Conservation (phyloP, 2,797 vertebrate genomes). For the Acrossocheilus wenchowensis region DNA sequence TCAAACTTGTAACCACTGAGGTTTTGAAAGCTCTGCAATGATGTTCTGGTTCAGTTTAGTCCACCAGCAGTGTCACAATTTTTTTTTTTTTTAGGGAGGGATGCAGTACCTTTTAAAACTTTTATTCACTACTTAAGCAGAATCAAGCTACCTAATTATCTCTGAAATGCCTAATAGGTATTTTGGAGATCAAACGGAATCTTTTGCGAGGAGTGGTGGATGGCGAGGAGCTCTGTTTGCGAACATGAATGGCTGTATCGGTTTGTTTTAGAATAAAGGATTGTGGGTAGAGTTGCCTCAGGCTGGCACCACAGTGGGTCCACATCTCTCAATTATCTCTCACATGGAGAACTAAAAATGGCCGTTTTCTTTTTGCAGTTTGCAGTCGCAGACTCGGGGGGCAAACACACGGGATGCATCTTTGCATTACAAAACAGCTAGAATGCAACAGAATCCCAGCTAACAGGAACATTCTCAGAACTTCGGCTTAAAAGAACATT, state of each 20-base stretch:
- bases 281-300: slow-evolving; percentile 30
- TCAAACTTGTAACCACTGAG: not conserved
- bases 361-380: not conserved
- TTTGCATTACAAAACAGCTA: not conserved
- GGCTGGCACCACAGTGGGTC: not conserved
- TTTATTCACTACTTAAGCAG: slow-evolving; percentile 35
- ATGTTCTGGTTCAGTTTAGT: not conserved
- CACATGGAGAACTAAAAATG: not conserved
- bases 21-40: not conserved
- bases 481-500: not conserved
- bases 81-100: not conserved
- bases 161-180: slow-evolving; percentile 58
- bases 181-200: slow-evolving; percentile 57
- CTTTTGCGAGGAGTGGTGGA: slow-evolving; percentile 24
- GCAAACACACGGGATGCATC: not conserved
- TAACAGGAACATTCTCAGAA: not conserved
- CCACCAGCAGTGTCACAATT: not conserved
- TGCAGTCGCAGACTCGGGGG: not conserved
- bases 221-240: slow-evolving; percentile 36
- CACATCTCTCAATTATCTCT: slow-evolving; percentile 36
- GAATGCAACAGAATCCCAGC: not conserved
- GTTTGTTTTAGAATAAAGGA: slow-evolving; percentile 32
- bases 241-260: slow-evolving; percentile 29
- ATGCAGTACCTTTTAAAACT: slow-evolving; percentile 18
- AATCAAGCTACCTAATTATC: slow-evolving; percentile 58